phyloP scores from a whole-genome alignment of 2,888 invertebrate genomes.

The Phortica magna region DNA sequence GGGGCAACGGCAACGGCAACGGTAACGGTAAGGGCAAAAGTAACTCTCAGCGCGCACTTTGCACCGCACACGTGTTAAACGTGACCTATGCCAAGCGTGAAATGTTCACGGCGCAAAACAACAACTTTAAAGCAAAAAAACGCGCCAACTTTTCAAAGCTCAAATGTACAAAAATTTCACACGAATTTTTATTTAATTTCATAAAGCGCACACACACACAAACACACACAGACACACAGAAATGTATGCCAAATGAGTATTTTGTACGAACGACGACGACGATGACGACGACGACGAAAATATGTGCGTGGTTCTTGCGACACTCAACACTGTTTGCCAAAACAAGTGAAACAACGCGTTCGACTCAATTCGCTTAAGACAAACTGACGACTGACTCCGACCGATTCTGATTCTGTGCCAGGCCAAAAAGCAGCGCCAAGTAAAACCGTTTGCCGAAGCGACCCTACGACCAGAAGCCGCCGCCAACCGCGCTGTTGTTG shows the following conservation, averaged over 20 bases:
- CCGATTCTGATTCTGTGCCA: slow-evolving; percentile 68
- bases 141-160: neutral
- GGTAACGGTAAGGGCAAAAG: too few relatives aligned
- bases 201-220: slow-evolving; percentile 15
- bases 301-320: neutral
- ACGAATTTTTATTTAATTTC: slow-evolving; percentile 12
- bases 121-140: neutral
- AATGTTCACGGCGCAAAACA: slow-evolving; percentile 50
- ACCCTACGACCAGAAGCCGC: slow-evolving; percentile 15
- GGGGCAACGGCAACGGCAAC: too few relatives aligned
- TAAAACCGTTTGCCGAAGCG: neutral
- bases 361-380: slow-evolving; percentile 70
- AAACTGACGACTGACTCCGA: slow-evolving; percentile 64
- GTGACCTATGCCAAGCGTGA: slow-evolving; percentile 66
- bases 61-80: slow-evolving; percentile 52
- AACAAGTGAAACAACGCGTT: slow-evolving; percentile 1
- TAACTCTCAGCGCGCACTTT: neutral
- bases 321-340: neutral
- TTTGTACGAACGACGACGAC: slow-evolving; percentile 44
- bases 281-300: slow-evolving; percentile 47
- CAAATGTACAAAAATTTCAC: neutral
- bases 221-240: slow-evolving; percentile 38
- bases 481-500: slow-evolving; percentile 42
- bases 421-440: slow-evolving; percentile 35
- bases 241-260: neutral